Evolutionary conservation across 2,113 vertebrate species (phyloP).

Genomic region (Upupa epops): DNA sequence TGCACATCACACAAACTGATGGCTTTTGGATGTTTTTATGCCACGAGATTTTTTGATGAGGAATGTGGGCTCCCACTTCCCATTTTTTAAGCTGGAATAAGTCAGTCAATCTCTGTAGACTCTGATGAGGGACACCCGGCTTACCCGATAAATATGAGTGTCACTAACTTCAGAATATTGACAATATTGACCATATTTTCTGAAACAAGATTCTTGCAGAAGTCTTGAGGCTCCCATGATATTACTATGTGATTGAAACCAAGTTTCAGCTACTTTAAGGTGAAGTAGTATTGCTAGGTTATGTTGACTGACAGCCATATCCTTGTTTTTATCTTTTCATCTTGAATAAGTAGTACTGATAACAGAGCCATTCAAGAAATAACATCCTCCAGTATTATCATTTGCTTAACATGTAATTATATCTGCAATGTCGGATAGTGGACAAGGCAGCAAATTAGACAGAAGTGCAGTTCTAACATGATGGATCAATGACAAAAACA

Average conservation of each 20-base stretch:
- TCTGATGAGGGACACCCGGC: background rate
- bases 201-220: background rate
- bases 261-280: background rate
- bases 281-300: background rate
- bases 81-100: background rate
- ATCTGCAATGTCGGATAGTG: background rate
- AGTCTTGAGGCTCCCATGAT: background rate
- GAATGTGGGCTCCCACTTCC: background rate
- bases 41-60: conserved; percentile 40
- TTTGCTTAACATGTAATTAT: background rate
- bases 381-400: background rate
- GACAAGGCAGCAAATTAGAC: background rate
- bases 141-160: background rate
- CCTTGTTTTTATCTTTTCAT: background rate
- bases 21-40: conserved; percentile 49
- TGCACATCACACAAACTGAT: conserved; percentile 55
- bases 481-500: background rate
- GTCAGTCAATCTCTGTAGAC: background rate
- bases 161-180: background rate
- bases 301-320: background rate
- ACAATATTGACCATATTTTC: background rate
- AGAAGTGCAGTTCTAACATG: fast-evolving
- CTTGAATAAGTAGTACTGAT: background rate
- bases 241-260: background rate
- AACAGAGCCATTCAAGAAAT: background rate